Conservation (phyloP, 2,888 invertebrate genomes). For the Calameuta pallipes region DNA sequence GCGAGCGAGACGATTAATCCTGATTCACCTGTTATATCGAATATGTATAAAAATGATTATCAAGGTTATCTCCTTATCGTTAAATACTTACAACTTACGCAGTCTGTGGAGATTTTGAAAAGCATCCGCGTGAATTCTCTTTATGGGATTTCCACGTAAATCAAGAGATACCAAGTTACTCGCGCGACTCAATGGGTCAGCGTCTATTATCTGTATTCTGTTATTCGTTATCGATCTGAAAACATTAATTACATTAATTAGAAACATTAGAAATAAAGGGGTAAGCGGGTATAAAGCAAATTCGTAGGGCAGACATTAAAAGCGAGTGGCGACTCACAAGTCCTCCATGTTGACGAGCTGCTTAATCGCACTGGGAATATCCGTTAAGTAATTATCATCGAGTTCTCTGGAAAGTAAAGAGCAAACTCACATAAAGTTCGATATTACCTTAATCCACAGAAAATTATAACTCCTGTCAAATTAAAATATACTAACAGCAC, state of each 20-base stretch:
- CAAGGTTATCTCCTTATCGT: too few relatives aligned
- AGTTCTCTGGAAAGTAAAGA: slow-evolving; percentile 73
- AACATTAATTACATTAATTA: slow-evolving; percentile 5
- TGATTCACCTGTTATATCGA: too few relatives aligned
- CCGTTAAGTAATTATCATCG: slow-evolving; percentile 79
- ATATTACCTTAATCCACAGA: background rate
- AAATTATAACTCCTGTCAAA: slow-evolving; percentile 1
- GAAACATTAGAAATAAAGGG: too few relatives aligned
- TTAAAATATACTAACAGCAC: slow-evolving; percentile 84
- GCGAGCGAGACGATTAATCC: too few relatives aligned
- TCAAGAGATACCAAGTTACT: slow-evolving; percentile 80
- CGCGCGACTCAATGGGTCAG: slow-evolving; percentile 76
- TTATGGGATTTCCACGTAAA: slow-evolving; percentile 74
- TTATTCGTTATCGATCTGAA: slow-evolving; percentile 86
- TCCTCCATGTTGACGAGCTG: slow-evolving; percentile 83
- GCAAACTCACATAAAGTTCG: slow-evolving; percentile 8
- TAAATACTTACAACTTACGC: slow-evolving; percentile 79
- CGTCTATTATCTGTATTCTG: slow-evolving; percentile 80
- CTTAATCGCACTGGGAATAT: slow-evolving; percentile 81
- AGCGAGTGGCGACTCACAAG: slow-evolving; percentile 75
- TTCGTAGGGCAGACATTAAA: too few relatives aligned
- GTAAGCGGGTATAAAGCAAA: too few relatives aligned
- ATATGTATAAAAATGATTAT: too few relatives aligned
- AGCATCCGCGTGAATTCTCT: slow-evolving; percentile 49
- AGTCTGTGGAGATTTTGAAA: slow-evolving; percentile 77